These are phyloP conservation scores for Fistularia tabacaria DNA, from an alignment of 2,797 vertebrate species.

Conservation along the genomic window DNA sequence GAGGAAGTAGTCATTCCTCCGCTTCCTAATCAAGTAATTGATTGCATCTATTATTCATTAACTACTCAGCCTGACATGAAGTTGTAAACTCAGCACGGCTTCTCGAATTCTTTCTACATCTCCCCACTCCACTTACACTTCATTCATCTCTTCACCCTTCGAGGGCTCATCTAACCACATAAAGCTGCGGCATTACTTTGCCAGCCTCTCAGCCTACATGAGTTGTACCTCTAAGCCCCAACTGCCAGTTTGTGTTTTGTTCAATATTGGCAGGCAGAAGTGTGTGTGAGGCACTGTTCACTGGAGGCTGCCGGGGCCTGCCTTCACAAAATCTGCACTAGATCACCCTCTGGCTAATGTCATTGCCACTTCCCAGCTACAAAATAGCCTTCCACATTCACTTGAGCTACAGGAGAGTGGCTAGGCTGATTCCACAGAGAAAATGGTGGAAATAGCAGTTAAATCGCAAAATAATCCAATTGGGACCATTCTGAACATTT, in stretches of 20 bases:
- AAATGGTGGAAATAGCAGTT: constrained; percentile 13
- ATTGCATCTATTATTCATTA: constrained; percentile 76
- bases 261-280: constrained; percentile 64
- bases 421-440: constrained; percentile 19
- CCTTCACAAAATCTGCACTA: constrained; percentile 51
- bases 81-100: constrained; percentile 68
- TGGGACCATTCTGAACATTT: background rate
- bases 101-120: constrained; percentile 48
- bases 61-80: constrained; percentile 68
- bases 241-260: constrained; percentile 72
- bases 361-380: constrained; percentile 57
- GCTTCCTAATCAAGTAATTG: constrained; percentile 74
- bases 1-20: constrained; percentile 67
- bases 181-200: constrained; percentile 67
- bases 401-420: constrained; percentile 17
- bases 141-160: constrained; percentile 57
- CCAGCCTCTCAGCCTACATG: constrained; percentile 63
- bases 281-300: constrained; percentile 33
- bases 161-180: constrained; percentile 64
- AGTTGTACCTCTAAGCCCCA: constrained; percentile 61
- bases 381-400: constrained; percentile 38
- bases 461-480: constrained; percentile 8
- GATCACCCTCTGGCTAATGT: constrained; percentile 63
- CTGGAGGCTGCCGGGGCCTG: constrained; percentile 31
- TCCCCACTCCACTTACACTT: constrained; percentile 56